Evolutionary conservation across 2,888 invertebrate species (phyloP).

Genomic region (Megalurothrips usitatus): DNA sequence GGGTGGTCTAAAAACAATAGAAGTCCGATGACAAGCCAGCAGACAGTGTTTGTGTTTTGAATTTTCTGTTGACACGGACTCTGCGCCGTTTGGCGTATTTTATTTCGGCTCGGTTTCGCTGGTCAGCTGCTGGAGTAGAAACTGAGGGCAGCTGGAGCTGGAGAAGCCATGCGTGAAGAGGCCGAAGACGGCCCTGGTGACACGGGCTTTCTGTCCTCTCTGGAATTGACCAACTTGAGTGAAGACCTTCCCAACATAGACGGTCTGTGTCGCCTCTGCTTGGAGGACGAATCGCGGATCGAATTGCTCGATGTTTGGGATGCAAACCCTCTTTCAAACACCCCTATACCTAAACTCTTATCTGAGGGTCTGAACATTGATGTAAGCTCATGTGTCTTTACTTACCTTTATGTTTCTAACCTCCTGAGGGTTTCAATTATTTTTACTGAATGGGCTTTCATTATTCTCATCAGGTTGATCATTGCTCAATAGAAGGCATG

Average conservation of each 20-base stretch:
- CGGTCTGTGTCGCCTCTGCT: neutral
- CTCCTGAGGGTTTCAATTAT: neutral
- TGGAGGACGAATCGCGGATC: neutral
- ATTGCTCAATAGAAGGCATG: neutral
- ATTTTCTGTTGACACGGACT: too few relatives aligned
- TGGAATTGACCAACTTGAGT: neutral
- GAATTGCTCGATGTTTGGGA: neutral
- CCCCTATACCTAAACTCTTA: neutral
- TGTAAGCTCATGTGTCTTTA: neutral
- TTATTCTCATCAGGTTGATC: neutral
- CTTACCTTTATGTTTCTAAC: neutral
- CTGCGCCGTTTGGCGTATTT: too few relatives aligned
- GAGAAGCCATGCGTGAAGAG: too few relatives aligned
- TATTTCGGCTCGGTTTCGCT: too few relatives aligned
- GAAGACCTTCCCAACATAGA: neutral
- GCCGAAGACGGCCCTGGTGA: too few relatives aligned
- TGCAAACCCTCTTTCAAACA: neutral
- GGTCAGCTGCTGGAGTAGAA: too few relatives aligned
- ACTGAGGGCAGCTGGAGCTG: too few relatives aligned
- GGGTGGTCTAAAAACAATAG: too few relatives aligned
- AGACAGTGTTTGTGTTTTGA: too few relatives aligned
- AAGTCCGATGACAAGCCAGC: too few relatives aligned
- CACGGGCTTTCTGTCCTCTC: neutral
- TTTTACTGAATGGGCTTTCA: neutral
- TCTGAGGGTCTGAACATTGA: neutral